These are phyloP conservation scores for Takifugu ocellatus DNA, from an alignment of 2,797 vertebrate species.

Conservation along the genomic window DNA sequence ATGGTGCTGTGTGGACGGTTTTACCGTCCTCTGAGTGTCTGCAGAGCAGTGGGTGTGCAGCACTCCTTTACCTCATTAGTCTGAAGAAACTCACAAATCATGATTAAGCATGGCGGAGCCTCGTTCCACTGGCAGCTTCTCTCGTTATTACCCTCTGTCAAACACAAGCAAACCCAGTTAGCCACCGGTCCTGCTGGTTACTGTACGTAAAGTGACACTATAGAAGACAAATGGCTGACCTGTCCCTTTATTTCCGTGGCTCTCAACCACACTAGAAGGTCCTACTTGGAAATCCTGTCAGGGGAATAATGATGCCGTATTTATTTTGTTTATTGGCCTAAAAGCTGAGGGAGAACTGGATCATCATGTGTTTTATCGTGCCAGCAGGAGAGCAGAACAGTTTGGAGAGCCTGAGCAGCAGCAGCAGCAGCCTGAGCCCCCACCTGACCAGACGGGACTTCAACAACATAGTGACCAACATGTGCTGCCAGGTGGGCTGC, in stretches of 20 bases:
- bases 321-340: neutral
- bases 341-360: neutral
- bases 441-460: slow-evolving; percentile 64
- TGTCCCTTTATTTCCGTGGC: slow-evolving; percentile 43
- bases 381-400: slow-evolving; percentile 54
- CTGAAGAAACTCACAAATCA: slow-evolving; percentile 33
- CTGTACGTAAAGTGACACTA: slow-evolving; percentile 42
- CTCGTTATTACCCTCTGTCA: slow-evolving; percentile 8
- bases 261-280: slow-evolving; percentile 12
- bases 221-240: slow-evolving; percentile 44
- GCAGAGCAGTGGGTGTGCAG: slow-evolving; percentile 19
- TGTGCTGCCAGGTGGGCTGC: slow-evolving; percentile 79
- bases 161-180: slow-evolving; percentile 52
- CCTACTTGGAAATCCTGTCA: too few species aligned
- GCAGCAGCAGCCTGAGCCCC: slow-evolving; percentile 2
- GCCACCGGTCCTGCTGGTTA: slow-evolving; percentile 33
- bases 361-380: slow-evolving; percentile 9
- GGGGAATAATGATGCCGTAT: neutral
- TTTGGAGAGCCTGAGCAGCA: slow-evolving; percentile 43
- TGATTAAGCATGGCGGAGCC: slow-evolving; percentile 35
- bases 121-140: slow-evolving; percentile 10
- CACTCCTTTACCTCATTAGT: slow-evolving; percentile 25
- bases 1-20: too few species aligned
- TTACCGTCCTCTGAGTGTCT: neutral
- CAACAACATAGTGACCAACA: slow-evolving; percentile 64